These are phyloP conservation scores for Temnothorax ravouxi DNA, from an alignment of 2,888 invertebrate species.

Conservation along the genomic window DNA sequence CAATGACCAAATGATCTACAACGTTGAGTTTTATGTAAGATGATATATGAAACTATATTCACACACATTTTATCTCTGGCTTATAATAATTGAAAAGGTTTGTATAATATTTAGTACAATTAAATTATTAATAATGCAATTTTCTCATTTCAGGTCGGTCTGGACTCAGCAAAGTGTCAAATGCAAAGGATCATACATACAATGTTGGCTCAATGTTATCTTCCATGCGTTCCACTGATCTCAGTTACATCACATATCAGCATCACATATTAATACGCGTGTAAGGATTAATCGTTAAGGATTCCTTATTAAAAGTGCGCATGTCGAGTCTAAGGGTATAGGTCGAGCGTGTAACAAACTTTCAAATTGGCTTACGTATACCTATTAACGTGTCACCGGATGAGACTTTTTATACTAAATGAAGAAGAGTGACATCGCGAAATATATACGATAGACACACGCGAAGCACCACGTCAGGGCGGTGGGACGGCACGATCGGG, in stretches of 20 bases:
- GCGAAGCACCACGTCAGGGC: slow-evolving; percentile 9
- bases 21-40: too few relatives aligned
- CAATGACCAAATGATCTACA: too few relatives aligned
- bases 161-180: too few relatives aligned
- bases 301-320: slow-evolving; percentile 79
- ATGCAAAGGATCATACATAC: too few relatives aligned
- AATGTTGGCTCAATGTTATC: too few relatives aligned
- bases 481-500: slow-evolving; percentile 31
- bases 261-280: slow-evolving; percentile 81
- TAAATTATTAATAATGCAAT: too few relatives aligned
- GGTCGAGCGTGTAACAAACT: slow-evolving; percentile 75
- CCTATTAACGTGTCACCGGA: slow-evolving; percentile 67
- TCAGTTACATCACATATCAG: slow-evolving; percentile 76
- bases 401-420: slow-evolving; percentile 79
- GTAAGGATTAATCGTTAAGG: slow-evolving; percentile 81
- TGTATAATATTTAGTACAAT: too few relatives aligned
- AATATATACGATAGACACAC: neutral
- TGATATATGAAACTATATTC: too few relatives aligned
- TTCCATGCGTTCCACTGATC: too few relatives aligned
- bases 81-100: too few relatives aligned
- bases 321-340: slow-evolving; percentile 63
- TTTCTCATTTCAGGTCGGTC: too few relatives aligned
- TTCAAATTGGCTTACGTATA: slow-evolving; percentile 73
- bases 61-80: too few relatives aligned
- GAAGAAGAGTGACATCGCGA: slow-evolving; percentile 81